Base-by-base conservation (phyloP, 2,888 invertebrate genomes). In the Eurytoma californica region DNA sequence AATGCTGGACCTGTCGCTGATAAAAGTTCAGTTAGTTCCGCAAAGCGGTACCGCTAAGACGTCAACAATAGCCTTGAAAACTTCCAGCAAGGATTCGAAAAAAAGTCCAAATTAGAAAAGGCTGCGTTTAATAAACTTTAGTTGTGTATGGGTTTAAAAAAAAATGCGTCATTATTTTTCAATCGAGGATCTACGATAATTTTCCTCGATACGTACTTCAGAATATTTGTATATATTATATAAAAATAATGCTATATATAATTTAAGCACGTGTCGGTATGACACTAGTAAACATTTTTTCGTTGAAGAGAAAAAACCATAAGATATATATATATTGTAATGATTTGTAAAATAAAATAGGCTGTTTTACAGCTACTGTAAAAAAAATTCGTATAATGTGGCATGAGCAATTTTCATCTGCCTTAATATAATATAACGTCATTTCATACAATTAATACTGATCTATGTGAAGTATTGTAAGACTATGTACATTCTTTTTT, bases 1-100 rank as follows among this genome's bases (percentile, higher is more conserved):
- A 90, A 92, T 92, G 91, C 90, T 92, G 79, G 92, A 92, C 87
- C 87, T 92, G 72, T 92, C 92, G 81, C 88, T 92, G 89, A 92
- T 92, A 84, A 91, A 91, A 81, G 92, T 92, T 75, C 87, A 89
- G 63, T 88, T 92, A 73, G 82, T 90, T 82, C 86, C 89, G 58
- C 88, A 86, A 80, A 77, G 84, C 49, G 61, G 83, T 55, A 74
- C 81, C 61, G 14, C 77, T 55, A 81, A 80, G 30, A 18, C 58
- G 18, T 73, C 76, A 55, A 12, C 79, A 0, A 16, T 60, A 49
- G 47, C 58, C 13, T 60, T 65, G 39, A 78, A 81, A 79, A 66
- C 20, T 69, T 69, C 55, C 53, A 53, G 63, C 16, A 75, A 72
- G 76, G 68, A 81, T 67, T 74, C 65, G 55, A 67, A 20, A 60